Evolutionary conservation across 2,113 vertebrate species (phyloP).

Genomic region (Rhinopomastus cyanomelas): DNA sequence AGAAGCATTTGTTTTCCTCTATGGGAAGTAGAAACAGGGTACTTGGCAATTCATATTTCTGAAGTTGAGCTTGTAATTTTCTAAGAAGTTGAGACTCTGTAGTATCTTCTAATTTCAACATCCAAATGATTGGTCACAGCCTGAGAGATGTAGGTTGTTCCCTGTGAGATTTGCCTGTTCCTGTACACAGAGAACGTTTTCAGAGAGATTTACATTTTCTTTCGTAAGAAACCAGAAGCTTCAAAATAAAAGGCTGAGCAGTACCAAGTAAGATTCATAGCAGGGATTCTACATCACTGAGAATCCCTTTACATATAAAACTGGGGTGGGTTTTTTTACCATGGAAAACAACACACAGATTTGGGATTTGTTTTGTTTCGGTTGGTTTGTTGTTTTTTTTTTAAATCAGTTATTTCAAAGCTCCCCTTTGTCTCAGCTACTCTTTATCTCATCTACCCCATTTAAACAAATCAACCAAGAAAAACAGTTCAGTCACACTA

Average conservation of each 20-base stretch:
- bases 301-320: background rate
- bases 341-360: background rate
- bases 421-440: background rate
- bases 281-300: background rate
- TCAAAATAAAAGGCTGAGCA: constrained; percentile 49
- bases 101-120: constrained; percentile 56
- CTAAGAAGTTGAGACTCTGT: constrained; percentile 11
- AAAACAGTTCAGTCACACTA: background rate
- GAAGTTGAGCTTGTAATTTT: constrained; percentile 26
- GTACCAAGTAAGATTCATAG: background rate
- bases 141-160: constrained; percentile 55
- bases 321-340: background rate
- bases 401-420: background rate
- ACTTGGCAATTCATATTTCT: constrained; percentile 10
- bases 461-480: background rate
- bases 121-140: constrained; percentile 57
- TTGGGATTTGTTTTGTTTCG: background rate
- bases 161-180: constrained; percentile 45
- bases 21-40: constrained; percentile 2
- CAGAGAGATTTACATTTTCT: constrained; percentile 54
- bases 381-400: no score
- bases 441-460: background rate
- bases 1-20: constrained; percentile 4
- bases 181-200: constrained; percentile 8
- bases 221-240: constrained; percentile 45